Evolutionary conservation across 2,113 vertebrate genomes (phyloP).

Genomic region (Oncorhynchus tshawytscha): DNA sequence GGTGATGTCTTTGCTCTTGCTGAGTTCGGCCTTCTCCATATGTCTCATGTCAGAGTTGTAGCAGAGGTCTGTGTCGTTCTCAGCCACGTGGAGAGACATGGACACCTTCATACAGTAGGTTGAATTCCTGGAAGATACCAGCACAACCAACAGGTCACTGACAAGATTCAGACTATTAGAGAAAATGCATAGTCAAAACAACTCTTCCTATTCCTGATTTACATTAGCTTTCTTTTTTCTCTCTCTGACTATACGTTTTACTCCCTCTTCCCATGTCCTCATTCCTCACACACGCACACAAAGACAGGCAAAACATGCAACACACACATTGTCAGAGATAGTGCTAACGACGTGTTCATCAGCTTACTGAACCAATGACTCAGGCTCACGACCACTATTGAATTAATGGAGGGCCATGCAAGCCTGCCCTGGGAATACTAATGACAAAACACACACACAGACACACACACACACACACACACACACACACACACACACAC

Average conservation of each 20-base stretch:
- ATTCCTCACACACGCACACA: no score
- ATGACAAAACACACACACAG: conserved; percentile 44
- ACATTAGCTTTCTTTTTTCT: no score
- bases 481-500: conserved; percentile 12
- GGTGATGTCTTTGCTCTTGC: conserved; percentile 94
- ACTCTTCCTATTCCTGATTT: no score
- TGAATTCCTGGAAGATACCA: conserved; percentile 83
- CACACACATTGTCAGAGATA: conserved; percentile 33
- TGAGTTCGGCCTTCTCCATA: conserved; percentile 95
- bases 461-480: no score
- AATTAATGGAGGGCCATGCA: conserved; percentile 41
- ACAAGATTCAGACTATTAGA: neutral
- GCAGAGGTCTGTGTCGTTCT: conserved; percentile 95
- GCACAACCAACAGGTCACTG: neutral
- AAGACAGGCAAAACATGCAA: no score
- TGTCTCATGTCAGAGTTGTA: conserved; percentile 98
- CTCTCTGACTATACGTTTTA: no score
- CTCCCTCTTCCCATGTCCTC: no score
- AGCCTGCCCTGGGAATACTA: conserved; percentile 45
- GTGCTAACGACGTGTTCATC: conserved; percentile 55
- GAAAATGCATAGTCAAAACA: no score
- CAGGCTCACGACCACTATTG: conserved; percentile 47
- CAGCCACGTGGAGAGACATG: conserved; percentile 93
- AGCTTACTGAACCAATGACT: conserved; percentile 60
- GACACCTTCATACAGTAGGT: conserved; percentile 99